Evolutionary conservation across 2,113 vertebrate genomes (phyloP).

Genomic region (Ammodytes dubius): DNA sequence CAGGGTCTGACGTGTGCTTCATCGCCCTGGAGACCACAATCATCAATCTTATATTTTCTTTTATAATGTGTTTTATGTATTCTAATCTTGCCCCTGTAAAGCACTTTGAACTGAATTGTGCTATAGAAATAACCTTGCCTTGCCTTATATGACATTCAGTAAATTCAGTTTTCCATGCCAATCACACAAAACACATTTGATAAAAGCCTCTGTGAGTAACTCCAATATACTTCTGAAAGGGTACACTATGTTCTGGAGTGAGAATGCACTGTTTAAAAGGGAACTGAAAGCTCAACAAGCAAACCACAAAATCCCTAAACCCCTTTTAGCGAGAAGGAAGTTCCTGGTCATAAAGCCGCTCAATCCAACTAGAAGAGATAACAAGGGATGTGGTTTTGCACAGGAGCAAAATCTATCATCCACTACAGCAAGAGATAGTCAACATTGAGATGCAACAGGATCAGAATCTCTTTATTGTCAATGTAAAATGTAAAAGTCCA

Average conservation of each 20-base stretch:
- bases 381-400: not conserved
- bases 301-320: conserved; percentile 36
- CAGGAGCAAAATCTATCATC: too few species aligned
- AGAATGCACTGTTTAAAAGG: conserved; percentile 7
- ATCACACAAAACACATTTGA: not conserved
- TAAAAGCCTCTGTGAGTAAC: not conserved
- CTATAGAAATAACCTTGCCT: too few species aligned
- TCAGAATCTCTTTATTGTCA: too few species aligned
- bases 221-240: not conserved
- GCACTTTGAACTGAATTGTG: too few species aligned
- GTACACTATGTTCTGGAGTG: conserved; percentile 47
- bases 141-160: not conserved
- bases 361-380: not conserved
- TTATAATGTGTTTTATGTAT: too few species aligned
- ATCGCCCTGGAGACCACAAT: too few species aligned
- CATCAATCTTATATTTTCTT: too few species aligned
- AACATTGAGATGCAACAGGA: too few species aligned
- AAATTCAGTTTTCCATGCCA: not conserved
- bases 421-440: too few species aligned
- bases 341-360: conserved; percentile 32
- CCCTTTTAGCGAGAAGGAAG: not conserved
- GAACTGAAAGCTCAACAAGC: conserved; percentile 23
- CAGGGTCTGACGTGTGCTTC: too few species aligned
- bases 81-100: too few species aligned
- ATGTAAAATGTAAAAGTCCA: too few species aligned